Conservation (phyloP, 2,888 invertebrate genomes). For the Lamproptera curius region DNA sequence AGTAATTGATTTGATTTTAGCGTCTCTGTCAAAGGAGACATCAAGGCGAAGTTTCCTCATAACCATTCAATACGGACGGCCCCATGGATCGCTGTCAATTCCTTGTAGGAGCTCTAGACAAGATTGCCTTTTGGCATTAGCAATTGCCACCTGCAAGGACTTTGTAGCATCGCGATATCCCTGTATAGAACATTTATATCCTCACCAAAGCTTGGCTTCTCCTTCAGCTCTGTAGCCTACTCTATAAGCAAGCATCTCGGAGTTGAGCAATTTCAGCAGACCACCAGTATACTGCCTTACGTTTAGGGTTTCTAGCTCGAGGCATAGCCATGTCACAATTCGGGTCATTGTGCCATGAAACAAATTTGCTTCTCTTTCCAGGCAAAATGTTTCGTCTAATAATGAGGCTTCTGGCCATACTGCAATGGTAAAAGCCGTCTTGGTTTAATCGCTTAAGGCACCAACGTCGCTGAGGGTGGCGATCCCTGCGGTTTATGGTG, state of each 20-base stretch:
- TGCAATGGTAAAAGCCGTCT: not conserved
- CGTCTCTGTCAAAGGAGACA: too few relatives aligned
- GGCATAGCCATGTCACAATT: conserved; percentile 17
- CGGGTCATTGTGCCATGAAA: conserved; percentile 15
- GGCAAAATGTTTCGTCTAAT: not conserved
- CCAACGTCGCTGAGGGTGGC: too few relatives aligned
- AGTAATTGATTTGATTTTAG: too few relatives aligned
- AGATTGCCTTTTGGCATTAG: conserved; percentile 8
- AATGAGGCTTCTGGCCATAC: not conserved
- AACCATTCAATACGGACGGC: too few relatives aligned
- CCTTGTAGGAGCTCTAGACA: conserved; percentile 17
- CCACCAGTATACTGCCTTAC: not conserved
- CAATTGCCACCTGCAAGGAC: conserved; percentile 10
- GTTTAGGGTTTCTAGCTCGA: conserved; percentile 6
- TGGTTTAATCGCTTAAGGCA: too few relatives aligned
- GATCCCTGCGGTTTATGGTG: not conserved
- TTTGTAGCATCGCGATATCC: conserved; percentile 5
- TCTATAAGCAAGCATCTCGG: not conserved
- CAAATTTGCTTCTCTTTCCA: not conserved
- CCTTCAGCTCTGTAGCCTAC: not conserved
- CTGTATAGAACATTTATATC: not conserved
- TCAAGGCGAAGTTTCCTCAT: too few relatives aligned
- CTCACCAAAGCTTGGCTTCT: not conserved
- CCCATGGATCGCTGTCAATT: too few relatives aligned
- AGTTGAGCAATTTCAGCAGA: not conserved